Evolutionary conservation across 2,888 invertebrate species (phyloP).

Genomic region (Arrhopalites spinosus): DNA sequence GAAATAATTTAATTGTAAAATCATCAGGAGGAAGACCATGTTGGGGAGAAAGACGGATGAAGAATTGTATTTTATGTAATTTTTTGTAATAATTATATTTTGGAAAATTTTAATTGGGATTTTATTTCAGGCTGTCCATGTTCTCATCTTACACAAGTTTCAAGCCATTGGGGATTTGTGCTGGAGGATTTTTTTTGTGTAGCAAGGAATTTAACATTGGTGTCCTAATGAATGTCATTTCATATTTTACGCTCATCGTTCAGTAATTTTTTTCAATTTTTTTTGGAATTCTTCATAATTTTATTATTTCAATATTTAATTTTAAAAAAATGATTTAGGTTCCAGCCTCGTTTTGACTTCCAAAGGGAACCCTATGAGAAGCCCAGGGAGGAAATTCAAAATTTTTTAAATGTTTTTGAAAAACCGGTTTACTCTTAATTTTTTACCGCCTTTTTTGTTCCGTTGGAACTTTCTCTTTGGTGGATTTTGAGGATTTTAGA

Average conservation of each 20-base stretch:
- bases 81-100: too few relatives aligned
- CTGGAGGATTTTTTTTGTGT: constrained; percentile 42
- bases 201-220: constrained; percentile 43
- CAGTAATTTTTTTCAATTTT: too few relatives aligned
- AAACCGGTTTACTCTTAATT: background rate
- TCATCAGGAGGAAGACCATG: constrained; percentile 45
- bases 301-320: too few relatives aligned
- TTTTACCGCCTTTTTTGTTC: too few relatives aligned
- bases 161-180: constrained; percentile 37
- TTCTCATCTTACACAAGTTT: constrained; percentile 41
- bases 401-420: background rate
- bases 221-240: constrained; percentile 33
- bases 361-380: background rate
- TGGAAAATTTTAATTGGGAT: too few relatives aligned
- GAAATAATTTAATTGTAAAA: too few relatives aligned
- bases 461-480: too few relatives aligned
- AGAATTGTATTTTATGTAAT: too few relatives aligned
- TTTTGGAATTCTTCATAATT: too few relatives aligned
- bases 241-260: constrained; percentile 43
- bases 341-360: constrained; percentile 41
- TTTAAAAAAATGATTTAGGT: too few relatives aligned
- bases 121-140: constrained; percentile 46
- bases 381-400: background rate
- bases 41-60: constrained; percentile 45
- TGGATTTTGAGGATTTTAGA: too few relatives aligned